Conservation (phyloP, 1,140 invertebrate genomes). For the Lucilia sericata region DNA sequence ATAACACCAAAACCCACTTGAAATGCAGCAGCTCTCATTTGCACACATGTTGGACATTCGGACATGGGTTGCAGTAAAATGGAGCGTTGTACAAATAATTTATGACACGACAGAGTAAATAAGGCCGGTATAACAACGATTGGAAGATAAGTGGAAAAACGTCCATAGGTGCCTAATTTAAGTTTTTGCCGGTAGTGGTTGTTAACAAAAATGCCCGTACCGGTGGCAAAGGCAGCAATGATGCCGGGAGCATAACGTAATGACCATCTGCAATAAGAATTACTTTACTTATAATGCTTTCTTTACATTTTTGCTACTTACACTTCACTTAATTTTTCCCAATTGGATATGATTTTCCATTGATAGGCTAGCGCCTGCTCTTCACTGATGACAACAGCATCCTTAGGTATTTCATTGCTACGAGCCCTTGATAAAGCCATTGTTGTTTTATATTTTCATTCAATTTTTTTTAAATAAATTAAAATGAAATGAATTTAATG, state of each 20-base stretch:
- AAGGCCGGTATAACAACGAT: conserved; percentile 67
- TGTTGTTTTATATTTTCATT: background rate
- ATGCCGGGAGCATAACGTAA: conserved; percentile 64
- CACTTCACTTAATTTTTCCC: conserved; percentile 67
- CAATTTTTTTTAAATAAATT: background rate
- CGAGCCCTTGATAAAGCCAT: conserved; percentile 48
- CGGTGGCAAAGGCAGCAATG: conserved; percentile 57
- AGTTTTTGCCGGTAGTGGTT: conserved; percentile 66
- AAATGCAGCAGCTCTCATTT: conserved; percentile 65
- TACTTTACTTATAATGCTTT: background rate
- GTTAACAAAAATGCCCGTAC: conserved; percentile 67
- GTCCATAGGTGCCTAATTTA: conserved; percentile 63
- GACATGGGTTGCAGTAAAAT: conserved; percentile 61
- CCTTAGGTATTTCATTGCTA: conserved; percentile 56
- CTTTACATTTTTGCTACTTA: conserved; percentile 53
- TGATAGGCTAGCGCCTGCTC: conserved; percentile 68
- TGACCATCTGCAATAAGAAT: conserved; percentile 62
- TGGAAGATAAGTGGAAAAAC: conserved; percentile 67
- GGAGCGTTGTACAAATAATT: conserved; percentile 65
- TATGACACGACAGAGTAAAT: conserved; percentile 65
- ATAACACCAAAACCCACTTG: conserved; percentile 64
- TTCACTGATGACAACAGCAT: conserved; percentile 68
- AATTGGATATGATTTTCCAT: conserved; percentile 66
- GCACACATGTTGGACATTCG: conserved; percentile 67
- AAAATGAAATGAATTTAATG: background rate